Base-by-base conservation (phyloP, 2,888 invertebrate genomes). In the Apotomis capreana region DNA sequence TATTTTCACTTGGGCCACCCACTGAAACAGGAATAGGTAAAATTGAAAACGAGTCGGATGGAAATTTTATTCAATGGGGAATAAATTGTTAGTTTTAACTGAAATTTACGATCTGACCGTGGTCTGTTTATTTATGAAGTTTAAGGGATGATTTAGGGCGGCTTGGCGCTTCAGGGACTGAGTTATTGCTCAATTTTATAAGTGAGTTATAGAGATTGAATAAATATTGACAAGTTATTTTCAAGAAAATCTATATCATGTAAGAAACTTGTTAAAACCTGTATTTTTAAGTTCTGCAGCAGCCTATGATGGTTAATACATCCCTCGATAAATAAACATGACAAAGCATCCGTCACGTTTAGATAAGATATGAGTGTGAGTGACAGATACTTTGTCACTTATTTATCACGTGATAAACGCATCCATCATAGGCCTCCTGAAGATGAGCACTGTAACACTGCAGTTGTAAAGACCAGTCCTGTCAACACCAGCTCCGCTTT, bases 121-220 rank as follows among this genome's bases (percentile, higher is more conserved):
- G 80, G 78, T 79, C 81, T 83, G 82, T 82, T 83, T 82, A 82
- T 80, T 83, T 82, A 80, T 78, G 72, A 79, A 79, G 78, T 78
- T 64, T 68, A 61, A 64, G 71, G 75, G 72, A 76, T 80, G 78
- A 79, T 81, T 78, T 77, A 80, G 79, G 74, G 75, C 67, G 73
- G 69, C 69, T 62, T 65, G 70, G 61, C 71, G 65, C 26, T 26
- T 26, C 26, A 26, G 69, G 77, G 79, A 52, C 5, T 72, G 68
- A 78, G 76, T 76, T 77, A 76, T 63, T 62, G 65, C 71, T 63
- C 51, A 52, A 70, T 65, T 26, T 26, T 60, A 72, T 36, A 36
- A 8, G 46, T 26, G 55, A 65, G 44, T 55, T 65, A 55, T 65
- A 63, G 65, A 65, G 65, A 60, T 37, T 61, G 71, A 60, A 67